These are phyloP conservation scores for Pseudorhombus dupliciocellatus DNA, from an alignment of 2,113 vertebrate genomes.

Conservation along the genomic window DNA sequence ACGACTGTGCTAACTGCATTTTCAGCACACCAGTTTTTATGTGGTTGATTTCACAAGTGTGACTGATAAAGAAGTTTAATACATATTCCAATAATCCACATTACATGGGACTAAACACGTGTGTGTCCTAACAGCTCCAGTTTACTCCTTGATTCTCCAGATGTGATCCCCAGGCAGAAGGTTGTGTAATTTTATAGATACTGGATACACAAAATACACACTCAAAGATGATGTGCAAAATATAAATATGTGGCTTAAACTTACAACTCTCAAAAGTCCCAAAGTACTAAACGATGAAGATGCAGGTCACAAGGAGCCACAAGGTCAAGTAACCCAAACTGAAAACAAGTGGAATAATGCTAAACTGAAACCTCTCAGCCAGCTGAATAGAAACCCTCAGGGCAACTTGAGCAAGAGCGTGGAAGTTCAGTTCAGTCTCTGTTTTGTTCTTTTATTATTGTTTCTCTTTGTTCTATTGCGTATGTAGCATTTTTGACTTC, in stretches of 20 bases:
- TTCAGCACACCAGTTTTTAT: neutral
- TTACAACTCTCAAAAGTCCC: neutral
- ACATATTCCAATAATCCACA: no score
- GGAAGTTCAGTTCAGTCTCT: neutral
- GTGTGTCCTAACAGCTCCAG: no score
- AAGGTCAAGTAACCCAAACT: conserved; percentile 14
- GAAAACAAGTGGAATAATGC: neutral
- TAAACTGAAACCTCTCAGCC: conserved; percentile 1
- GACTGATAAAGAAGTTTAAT: no score
- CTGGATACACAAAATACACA: neutral
- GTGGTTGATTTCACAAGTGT: no score
- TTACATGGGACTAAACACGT: no score
- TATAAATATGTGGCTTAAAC: conserved; percentile 6
- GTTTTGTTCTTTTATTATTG: neutral
- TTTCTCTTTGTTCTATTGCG: no score
- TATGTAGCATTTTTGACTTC: neutral
- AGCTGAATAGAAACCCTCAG: conserved; percentile 20
- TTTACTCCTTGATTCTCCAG: no score
- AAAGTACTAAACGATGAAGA: conserved; percentile 12
- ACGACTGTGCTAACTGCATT: neutral
- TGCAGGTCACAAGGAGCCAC: conserved; percentile 10
- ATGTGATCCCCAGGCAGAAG: no score
- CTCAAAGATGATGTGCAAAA: neutral
- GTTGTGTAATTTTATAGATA: no score
- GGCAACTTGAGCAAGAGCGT: neutral